Percentiles rank a stretch among this genome's conserved stretches.
Conservation (phyloP, 2,888 invertebrate genomes). For the Acheta domesticus region DNA sequence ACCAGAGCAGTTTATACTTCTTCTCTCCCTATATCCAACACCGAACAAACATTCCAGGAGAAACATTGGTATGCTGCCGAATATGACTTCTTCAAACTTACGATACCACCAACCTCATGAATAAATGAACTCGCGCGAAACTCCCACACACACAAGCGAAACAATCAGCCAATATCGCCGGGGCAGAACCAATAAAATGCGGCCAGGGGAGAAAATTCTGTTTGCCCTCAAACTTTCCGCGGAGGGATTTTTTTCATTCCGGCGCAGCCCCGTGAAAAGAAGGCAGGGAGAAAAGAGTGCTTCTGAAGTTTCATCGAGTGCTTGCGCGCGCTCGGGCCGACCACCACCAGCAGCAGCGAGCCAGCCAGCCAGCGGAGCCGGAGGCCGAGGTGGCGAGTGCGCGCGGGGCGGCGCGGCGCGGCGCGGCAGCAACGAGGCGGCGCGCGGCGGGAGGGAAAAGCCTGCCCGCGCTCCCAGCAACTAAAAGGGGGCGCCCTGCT, state of each 20-base stretch:
- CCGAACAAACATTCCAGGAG: background rate
- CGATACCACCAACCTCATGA: constrained; percentile 4
- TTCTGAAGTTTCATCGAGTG: background rate
- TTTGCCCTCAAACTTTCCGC: background rate
- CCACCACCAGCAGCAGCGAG: background rate
- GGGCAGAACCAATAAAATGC: background rate
- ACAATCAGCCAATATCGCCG: background rate
- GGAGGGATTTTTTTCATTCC: background rate
- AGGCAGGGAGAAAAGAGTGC: background rate
- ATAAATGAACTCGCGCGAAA: constrained; percentile 1
- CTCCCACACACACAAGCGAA: background rate
- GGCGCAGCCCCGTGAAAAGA: background rate
- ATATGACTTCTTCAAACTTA: constrained; percentile 18
- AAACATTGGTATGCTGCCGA: background rate
- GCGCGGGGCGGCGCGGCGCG: too few relatives aligned
- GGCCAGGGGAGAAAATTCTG: constrained; percentile 2
- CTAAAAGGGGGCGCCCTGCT: background rate
- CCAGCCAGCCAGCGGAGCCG: too few relatives aligned
- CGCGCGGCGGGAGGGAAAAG: background rate
- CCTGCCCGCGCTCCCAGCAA: background rate
- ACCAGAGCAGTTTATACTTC: background rate
- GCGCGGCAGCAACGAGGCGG: too few relatives aligned
- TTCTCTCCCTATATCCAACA: background rate
- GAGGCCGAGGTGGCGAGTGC: too few relatives aligned
- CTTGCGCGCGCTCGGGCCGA: background rate